phyloP scores from a whole-genome alignment of 2,888 invertebrate genomes.

The Nomada lathburiana region DNA sequence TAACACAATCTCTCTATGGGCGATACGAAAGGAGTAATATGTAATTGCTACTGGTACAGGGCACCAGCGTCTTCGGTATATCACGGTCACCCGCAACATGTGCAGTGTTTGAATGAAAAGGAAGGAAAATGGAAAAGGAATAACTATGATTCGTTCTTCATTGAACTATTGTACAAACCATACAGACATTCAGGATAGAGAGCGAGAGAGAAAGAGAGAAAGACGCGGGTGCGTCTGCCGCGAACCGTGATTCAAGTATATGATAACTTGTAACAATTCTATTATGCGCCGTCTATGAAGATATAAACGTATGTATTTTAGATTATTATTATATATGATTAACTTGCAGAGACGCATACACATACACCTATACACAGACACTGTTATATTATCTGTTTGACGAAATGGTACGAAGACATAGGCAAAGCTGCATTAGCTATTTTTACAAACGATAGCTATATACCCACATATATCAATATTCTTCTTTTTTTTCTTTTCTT shows the following conservation, averaged over 20 bases:
- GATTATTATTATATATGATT: conserved; percentile 82
- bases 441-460: conserved; percentile 57
- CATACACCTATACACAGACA: conserved; percentile 56
- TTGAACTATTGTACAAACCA: conserved; percentile 57
- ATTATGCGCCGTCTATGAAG: conserved; percentile 81
- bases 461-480: neutral
- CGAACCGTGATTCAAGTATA: conserved; percentile 57
- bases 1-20: conserved; percentile 55
- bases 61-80: conserved; percentile 54
- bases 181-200: conserved; percentile 54
- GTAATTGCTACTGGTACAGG: conserved; percentile 41
- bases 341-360: conserved; percentile 71
- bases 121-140: neutral
- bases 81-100: conserved; percentile 7
- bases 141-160: conserved; percentile 53
- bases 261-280: conserved; percentile 77
- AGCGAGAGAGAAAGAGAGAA: too few species aligned
- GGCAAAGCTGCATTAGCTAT: conserved; percentile 56
- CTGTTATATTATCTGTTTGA: conserved; percentile 62
- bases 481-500: conserved; percentile 11
- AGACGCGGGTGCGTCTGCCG: conserved; percentile 60
- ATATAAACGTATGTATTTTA: conserved; percentile 83
- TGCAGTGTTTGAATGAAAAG: conserved; percentile 42
- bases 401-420: conserved; percentile 64
- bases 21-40: conserved; percentile 31